Evolutionary conservation across 1,140 invertebrate species (phyloP).

Genomic region (Doryteuthis pealeii): DNA sequence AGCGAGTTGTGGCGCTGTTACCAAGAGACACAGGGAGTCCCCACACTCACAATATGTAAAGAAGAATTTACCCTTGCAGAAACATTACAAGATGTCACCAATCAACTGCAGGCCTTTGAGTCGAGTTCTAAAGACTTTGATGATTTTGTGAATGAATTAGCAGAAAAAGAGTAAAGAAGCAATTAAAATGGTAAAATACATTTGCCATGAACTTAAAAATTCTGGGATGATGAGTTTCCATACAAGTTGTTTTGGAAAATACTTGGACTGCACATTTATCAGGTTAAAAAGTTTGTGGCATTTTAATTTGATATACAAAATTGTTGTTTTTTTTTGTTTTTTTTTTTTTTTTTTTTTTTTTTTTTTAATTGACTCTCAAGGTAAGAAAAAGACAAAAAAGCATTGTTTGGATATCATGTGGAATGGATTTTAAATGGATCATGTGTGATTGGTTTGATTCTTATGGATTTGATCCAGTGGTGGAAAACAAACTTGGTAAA

Average conservation of each 20-base stretch:
- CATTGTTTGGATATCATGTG: too few relatives aligned
- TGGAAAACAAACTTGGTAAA: too few relatives aligned
- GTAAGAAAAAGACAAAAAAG: too few relatives aligned
- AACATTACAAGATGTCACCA: constrained; percentile 70
- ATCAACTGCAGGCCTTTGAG: constrained; percentile 76
- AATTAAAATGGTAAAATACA: background rate
- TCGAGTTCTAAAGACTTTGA: constrained; percentile 74
- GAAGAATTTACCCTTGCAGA: constrained; percentile 66
- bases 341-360: background rate
- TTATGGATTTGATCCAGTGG: too few relatives aligned
- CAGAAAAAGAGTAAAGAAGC: background rate
- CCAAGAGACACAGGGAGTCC: constrained; percentile 76
- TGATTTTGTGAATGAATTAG: constrained; percentile 55
- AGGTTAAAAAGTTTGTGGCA: background rate
- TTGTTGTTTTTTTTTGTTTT: background rate
- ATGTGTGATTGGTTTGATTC: too few relatives aligned
- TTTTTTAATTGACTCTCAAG: too few relatives aligned
- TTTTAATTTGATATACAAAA: background rate
- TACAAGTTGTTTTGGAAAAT: background rate
- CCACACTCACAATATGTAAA: constrained; percentile 68
- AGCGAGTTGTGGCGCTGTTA: constrained; percentile 77
- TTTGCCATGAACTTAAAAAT: background rate
- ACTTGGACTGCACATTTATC: background rate
- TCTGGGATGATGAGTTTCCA: background rate
- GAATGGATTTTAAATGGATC: too few relatives aligned